Evolutionary conservation across 2,113 vertebrate species (phyloP), one percentile per base, ranked within the genome.

Genomic region (Athene cunicularia): DNA sequence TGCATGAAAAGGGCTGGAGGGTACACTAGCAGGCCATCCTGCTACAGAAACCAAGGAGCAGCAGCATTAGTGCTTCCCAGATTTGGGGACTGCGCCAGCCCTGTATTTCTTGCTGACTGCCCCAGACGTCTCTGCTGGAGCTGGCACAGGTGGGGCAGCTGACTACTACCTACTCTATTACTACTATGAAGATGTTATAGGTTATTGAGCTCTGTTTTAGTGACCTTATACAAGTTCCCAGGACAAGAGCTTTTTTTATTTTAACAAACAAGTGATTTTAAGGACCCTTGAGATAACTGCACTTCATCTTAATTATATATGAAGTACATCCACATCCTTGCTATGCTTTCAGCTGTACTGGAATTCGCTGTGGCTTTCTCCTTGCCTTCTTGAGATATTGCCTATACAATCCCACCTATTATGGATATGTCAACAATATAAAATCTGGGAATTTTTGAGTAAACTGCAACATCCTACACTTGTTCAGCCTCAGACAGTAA

Each of bases 401-500:
- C 16, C 37, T 89, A 32, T 24, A 41, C 33, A 23, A 21, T 26
- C 43, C 74, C 79, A 92, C 72, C 84, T 73, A 93, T 56, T 93
- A 86, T 4, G 62, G 81, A 28, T 49, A 62, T 11, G 23, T 32
- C 33, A 47, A 70, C 89, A 32, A 17, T 53, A 71, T 2, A 62
- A 93, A 81, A 94, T 35, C 18, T 13, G 5, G 73, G 56, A 41
- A 41, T 47, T 96, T 96, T 81, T 67, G 88, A 91, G 83, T 64
- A 95, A 97, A 96, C 75, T 86, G 75, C 90, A 96, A 90, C 80
- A 97, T 90, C 62, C 89, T 72, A 43, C 74, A 93, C 94, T 96
- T 95, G 72, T 81, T 64, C 83, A 93, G 27, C 88, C 97, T 94
- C 95, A 96, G 97, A 95, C 91, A 95, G 79, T 88, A 98, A 96